Conservation (phyloP, 2,113 vertebrate genomes). For the Pomatorhinus ruficollis region DNA sequence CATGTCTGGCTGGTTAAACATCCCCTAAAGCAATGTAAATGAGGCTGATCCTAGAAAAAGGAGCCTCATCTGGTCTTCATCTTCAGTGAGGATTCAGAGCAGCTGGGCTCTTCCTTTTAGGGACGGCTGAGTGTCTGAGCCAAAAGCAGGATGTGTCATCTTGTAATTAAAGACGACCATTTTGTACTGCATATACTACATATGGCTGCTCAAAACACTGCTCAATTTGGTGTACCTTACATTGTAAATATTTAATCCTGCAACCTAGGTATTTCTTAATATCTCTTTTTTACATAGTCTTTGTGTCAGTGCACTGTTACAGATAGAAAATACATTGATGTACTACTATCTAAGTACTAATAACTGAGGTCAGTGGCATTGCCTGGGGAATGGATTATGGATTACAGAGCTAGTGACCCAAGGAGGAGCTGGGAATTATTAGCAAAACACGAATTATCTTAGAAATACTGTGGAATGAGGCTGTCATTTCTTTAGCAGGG, state of each 20-base stretch:
- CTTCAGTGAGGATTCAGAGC: neutral
- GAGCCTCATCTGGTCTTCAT: neutral
- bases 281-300: neutral
- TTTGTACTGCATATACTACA: neutral
- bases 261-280: neutral
- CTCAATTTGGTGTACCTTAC: neutral
- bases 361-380: neutral
- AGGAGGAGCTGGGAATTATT: neutral
- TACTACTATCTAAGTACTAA: neutral
- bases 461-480: neutral
- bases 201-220: neutral
- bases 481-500: neutral
- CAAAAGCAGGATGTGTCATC: rapidly evolving
- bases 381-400: neutral
- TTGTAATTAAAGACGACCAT: neutral
- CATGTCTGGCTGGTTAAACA: neutral
- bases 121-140: neutral
- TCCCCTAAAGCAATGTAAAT: neutral
- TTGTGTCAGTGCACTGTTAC: neutral
- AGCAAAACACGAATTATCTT: neutral
- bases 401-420: neutral
- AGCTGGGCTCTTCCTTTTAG: neutral
- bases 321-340: neutral
- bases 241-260: neutral
- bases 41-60: neutral